Evolutionary conservation across 1,140 invertebrate species (phyloP), one percentile per base, ranked within the genome.

Genomic region (Bombus balteatus): DNA sequence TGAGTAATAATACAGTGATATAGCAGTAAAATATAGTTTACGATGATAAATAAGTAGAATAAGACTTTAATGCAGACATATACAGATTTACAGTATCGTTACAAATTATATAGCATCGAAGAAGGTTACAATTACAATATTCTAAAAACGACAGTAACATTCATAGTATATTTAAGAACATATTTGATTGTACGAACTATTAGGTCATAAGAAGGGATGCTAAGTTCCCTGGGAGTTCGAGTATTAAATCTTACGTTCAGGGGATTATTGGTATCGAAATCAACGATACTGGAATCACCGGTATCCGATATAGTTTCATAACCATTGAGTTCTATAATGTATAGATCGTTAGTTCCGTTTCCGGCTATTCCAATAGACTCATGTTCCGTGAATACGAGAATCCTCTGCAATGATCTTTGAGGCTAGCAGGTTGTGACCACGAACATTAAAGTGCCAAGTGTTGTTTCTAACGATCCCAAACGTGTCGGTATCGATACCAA

Each of bases 391-490:
- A 34, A 43, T 22, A 47, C 15, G 43, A 73, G 71, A 73, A 43
- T 75, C 34, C 70, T 34, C 43, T n/a, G 25, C 25, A 71, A 53
- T 34, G n/a, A 53, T 53, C 73, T 34, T 53, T 18, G n/a, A 15
- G 32, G 32, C 43, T 4, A 75, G 43, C 22, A 12, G 34, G 73
- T 53, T 53, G 73, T 25, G 10, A 13, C 43, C 43, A 53, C 2
- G 43, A 37, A 34, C 73, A 75, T 57, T 75, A 53, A 53, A 25
- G n/a, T 25, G 15, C 32, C 32, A 25, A 75, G 73, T 53, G 32
- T 53, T 53, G 73, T 57, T 53, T 75, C 73, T 75, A 75, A 75
- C 43, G 73, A 53, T 57, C 73, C 32, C 15, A 34, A 6, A 34
- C 15, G 72, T 10, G 1, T n/a, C 70, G 39, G 25, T 41, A 74